Percentiles rank a stretch among this genome's conserved stretches.
Evolutionary conservation across 2,113 vertebrate species (phyloP).

Genomic region (Bubo scandiacus): DNA sequence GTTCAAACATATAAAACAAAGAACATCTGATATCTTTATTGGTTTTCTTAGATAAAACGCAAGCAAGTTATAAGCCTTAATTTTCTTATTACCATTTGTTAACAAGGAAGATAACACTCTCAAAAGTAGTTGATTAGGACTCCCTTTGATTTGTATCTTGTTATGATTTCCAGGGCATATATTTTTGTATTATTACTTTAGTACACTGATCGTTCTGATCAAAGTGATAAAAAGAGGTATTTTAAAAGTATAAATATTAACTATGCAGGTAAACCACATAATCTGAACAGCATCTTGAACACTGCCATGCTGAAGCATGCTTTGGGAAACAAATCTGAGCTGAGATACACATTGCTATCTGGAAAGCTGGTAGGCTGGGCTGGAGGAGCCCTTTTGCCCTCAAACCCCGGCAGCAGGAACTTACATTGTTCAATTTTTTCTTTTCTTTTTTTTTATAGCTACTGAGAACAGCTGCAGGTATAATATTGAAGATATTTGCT

Average conservation of each 20-base stretch:
- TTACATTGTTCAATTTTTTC: neutral
- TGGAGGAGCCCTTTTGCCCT: neutral
- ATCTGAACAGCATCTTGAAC: neutral
- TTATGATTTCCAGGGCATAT: conserved; percentile 40
- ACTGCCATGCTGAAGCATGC: neutral
- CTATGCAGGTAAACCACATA: conserved; percentile 16
- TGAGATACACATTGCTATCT: rapidly evolving
- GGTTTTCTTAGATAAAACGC: conserved; percentile 63
- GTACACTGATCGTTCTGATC: conserved; percentile 29
- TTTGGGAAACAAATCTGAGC: neutral
- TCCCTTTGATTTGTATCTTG: conserved; percentile 62
- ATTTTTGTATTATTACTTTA: conserved; percentile 53
- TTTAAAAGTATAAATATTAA: conserved; percentile 36
- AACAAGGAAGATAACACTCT: conserved; percentile 67
- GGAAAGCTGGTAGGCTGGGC: neutral
- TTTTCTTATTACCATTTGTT: conserved; percentile 72
- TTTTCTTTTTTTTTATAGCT: neutral
- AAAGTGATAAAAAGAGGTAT: conserved; percentile 23
- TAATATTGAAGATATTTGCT: neutral
- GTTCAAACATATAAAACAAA: conserved; percentile 58
- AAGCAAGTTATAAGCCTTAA: conserved; percentile 64
- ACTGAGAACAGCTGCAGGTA: neutral
- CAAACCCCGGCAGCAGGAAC: neutral
- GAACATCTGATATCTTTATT: conserved; percentile 67
- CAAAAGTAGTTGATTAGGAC: conserved; percentile 63